phyloP scores from a whole-genome alignment of 2,113 vertebrate species.

The Cathartes aura region DNA sequence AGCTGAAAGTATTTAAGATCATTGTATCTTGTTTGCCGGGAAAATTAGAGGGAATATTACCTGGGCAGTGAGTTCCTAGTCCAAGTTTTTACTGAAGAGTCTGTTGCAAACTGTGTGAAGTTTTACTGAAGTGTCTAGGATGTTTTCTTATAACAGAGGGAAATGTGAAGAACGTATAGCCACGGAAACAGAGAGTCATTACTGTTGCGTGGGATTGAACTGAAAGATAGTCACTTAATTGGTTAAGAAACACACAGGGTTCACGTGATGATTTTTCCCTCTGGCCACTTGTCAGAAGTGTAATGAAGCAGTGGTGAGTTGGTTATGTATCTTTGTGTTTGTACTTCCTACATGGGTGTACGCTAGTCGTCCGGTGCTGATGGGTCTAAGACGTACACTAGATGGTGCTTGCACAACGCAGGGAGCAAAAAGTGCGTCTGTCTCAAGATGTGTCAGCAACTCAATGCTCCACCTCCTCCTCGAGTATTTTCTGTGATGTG shows the following conservation, averaged over 20 bases:
- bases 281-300: neutral
- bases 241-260: neutral
- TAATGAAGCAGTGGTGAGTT: neutral
- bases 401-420: slow-evolving; percentile 68
- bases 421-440: neutral
- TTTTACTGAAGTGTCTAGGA: neutral
- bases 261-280: neutral
- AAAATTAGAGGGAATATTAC: neutral
- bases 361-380: neutral
- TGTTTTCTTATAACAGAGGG: neutral
- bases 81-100: neutral
- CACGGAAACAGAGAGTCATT: neutral
- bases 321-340: neutral
- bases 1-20: neutral
- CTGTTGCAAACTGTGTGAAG: neutral
- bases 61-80: neutral
- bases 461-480: neutral
- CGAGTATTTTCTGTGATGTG: neutral
- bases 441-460: neutral
- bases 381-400: slow-evolving; percentile 31
- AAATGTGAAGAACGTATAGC: neutral
- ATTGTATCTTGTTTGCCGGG: neutral
- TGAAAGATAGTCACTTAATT: neutral
- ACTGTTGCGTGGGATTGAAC: neutral
- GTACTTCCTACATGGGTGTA: neutral